These are phyloP conservation scores for Saccostrea glomerata DNA, from an alignment of 1,140 invertebrate genomes.

Conservation along the genomic window DNA sequence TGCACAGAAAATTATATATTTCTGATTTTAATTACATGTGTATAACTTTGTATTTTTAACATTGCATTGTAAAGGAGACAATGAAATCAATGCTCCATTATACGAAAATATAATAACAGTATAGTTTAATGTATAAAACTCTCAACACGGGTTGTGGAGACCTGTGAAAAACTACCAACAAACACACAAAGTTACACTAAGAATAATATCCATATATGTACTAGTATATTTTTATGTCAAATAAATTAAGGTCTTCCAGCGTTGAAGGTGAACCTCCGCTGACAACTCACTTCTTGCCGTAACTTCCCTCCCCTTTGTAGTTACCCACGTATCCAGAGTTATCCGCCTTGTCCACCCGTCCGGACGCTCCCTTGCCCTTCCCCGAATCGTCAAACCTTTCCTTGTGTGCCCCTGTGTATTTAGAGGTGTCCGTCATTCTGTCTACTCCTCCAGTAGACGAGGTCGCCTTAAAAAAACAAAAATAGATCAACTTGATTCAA, in stretches of 20 bases:
- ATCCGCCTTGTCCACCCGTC: constrained; percentile 53
- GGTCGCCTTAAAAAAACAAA: neutral
- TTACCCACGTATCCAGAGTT: constrained; percentile 62
- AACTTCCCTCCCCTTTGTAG: constrained; percentile 80
- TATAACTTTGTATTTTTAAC: neutral
- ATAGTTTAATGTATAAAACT: neutral
- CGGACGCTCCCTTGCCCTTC: constrained; percentile 72
- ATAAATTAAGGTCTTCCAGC: neutral
- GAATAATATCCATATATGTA: neutral
- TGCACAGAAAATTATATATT: constrained; percentile 10
- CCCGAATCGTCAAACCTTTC: constrained; percentile 80
- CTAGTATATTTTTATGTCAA: neutral
- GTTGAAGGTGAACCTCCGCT: neutral
- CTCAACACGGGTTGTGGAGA: neutral
- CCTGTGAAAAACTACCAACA: neutral
- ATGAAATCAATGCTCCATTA: neutral
- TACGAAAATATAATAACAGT: neutral
- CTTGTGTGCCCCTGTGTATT: constrained; percentile 82
- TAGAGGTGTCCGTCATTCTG: constrained; percentile 83
- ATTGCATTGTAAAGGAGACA: neutral
- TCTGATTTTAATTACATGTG: neutral
- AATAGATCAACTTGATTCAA: neutral
- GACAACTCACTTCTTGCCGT: constrained; percentile 64
- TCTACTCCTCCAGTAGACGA: neutral
- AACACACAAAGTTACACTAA: neutral